Evolutionary conservation across 2,113 vertebrate species (phyloP), one percentile per base, ranked within the genome.

Genomic region (Meriones unguiculatus): DNA sequence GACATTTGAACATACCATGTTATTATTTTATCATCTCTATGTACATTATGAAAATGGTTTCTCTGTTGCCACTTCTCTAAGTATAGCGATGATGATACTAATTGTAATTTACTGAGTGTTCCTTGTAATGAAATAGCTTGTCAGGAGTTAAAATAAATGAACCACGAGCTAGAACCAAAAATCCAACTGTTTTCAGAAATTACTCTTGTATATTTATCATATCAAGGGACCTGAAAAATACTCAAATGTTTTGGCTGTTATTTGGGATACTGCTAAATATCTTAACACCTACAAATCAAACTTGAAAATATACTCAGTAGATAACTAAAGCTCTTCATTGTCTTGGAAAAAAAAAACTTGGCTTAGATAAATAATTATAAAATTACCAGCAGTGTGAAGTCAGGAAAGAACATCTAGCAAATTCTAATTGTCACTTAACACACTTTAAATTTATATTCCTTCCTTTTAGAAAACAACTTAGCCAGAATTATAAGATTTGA

Each of bases 381-480:
- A 90, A 94, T 2, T 87, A 76, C 85, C 35, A 81, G 7, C 28
- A 95, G 12, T 81, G 4, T 69, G 78, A 95, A 93, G 57, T 70
- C 65, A 93, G 76, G 32, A 75, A 80, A 82, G 28, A 80, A 80
- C 14, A 52, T 89, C 50, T 38, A 82, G 32, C 50, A 54, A 89
- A 91, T 78, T 90, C 64, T 89, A 89, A 81, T 90, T 92, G 93
- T 95, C 38, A 46, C 30, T 46, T 87, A 38, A 87, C 35, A 91
- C 57, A 72, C 62, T 90, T 95, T 80, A 93, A 65, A 95, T 25
- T 94, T 65, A 80, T 30, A 94, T 84, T 78, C 38, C 57, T 87
- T 91, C 46, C 70, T 96, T 96, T 95, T 95, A 93, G 57, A 93
- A 96, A 97, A 85, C 46, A 87, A 50, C 54, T 38, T 89, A n/a